Evolutionary conservation across 1,140 invertebrate genomes (phyloP), one percentile per base, ranked within the genome.

Genomic region (Ruditapes philippinarum): DNA sequence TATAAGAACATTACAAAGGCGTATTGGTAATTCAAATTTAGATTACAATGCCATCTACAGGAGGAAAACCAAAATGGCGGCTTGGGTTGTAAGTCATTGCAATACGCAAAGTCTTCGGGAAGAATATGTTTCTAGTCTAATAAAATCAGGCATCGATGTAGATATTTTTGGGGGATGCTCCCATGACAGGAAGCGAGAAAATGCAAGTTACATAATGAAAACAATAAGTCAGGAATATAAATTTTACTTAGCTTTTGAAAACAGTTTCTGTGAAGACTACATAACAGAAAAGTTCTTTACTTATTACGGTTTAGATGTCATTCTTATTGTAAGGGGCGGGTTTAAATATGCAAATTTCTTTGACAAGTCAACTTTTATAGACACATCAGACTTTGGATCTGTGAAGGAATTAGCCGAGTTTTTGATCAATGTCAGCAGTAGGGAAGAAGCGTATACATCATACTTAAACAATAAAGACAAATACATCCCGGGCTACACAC

Each of bases 211-310:
- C 0, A 83, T 90, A 42, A 4, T 45, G 12, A 17, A 51, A 19
- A 25, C 38, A 19, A 45, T 89, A 14, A 40, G 42, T 25, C 74
- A 81, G 22, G 51, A 80, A 1, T 91, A 92, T 96, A 92, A 91
- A 83, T 93, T 92, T 78, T 96, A 96, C 81, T 78, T 96, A 9
- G 70, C 95, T 17, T 96, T 96, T 89, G 96, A 96, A 96, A 99
- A 99, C 96, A 99, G 98, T 0, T 99, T 99, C 94, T 99, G 99
- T 95, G 97, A 97, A 70, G 98, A 99, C 95, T 99, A 99, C 95
- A 98, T 99, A 68, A 99, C 99, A 0, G 98, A 99, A 94, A 99
- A 99, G 95, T 98, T 99, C 95, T 99, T 98, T 94, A 70, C 57
- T 22, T 60, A 81, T 31, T 84, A 45, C 33, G 42, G 54, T 3